Percentiles rank a stretch among this genome's conserved stretches.
Conservation (phyloP, 2,888 invertebrate genomes). For the Eurytoma californica region DNA sequence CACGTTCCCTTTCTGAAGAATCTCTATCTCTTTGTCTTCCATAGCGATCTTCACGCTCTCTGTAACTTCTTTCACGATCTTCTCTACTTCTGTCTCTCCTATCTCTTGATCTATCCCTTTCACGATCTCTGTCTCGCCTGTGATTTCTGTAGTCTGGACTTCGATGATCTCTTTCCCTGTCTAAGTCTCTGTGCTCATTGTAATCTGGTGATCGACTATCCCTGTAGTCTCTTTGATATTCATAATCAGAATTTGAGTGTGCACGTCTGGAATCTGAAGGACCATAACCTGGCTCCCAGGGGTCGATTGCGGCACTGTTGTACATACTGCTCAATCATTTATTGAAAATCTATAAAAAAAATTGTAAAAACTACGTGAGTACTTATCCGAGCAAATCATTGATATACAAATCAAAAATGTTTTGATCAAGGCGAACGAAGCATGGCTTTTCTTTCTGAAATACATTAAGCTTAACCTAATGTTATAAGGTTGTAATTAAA, state of each 20-base stretch:
- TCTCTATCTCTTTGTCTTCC: constrained; percentile 61
- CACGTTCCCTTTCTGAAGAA: constrained; percentile 62
- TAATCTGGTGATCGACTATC: constrained; percentile 70
- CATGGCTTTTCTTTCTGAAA: too few relatives aligned
- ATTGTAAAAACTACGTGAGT: neutral
- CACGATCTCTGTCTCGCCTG: constrained; percentile 69
- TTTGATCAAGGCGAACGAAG: too few relatives aligned
- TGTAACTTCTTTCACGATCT: constrained; percentile 68
- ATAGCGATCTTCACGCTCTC: constrained; percentile 67
- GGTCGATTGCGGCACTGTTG: constrained; percentile 68
- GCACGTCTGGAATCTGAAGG: constrained; percentile 64
- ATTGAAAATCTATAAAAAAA: constrained; percentile 30
- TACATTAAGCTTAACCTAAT: too few relatives aligned
- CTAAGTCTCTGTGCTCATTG: constrained; percentile 61
- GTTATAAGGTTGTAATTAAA: too few relatives aligned
- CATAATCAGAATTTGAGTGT: constrained; percentile 61
- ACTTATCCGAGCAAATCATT: too few relatives aligned
- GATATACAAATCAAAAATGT: too few relatives aligned
- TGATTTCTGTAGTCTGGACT: constrained; percentile 71
- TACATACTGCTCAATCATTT: constrained; percentile 64
- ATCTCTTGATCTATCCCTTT: constrained; percentile 70
- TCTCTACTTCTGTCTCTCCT: constrained; percentile 69
- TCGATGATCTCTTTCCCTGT: constrained; percentile 64
- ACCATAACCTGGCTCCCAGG: constrained; percentile 73
- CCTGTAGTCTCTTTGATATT: constrained; percentile 66